phyloP scores from a whole-genome alignment of 2,888 invertebrate genomes.

The Chymomyza fuscimana region DNA sequence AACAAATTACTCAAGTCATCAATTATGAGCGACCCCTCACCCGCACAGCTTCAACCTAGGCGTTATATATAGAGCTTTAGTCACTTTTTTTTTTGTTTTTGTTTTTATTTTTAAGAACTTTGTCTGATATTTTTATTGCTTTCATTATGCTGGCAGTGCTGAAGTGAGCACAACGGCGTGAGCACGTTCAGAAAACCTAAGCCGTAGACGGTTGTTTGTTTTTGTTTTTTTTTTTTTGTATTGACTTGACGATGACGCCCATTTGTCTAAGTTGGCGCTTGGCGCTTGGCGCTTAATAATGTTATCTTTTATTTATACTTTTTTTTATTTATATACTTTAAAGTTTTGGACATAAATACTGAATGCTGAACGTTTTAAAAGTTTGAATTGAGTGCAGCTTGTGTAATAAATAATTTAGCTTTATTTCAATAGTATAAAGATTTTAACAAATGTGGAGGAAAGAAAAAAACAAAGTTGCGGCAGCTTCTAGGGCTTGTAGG shows the following conservation, averaged over 20 bases:
- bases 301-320: constrained; percentile 70
- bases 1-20: constrained; percentile 73
- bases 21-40: constrained; percentile 62
- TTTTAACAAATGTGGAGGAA: constrained; percentile 44
- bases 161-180: constrained; percentile 41
- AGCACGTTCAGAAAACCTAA: background rate
- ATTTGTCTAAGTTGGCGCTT: constrained; percentile 60
- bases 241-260: constrained; percentile 54
- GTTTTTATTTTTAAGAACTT: constrained; percentile 6
- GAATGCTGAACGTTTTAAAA: background rate
- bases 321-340: constrained; percentile 18
- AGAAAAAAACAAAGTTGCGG: background rate
- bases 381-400: background rate
- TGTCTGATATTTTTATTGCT: constrained; percentile 53
- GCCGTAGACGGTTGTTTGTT: background rate
- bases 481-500: constrained; percentile 44
- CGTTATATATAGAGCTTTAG: background rate
- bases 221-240: background rate
- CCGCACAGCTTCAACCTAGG: constrained; percentile 34
- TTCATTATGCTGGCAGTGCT: constrained; percentile 70
- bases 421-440: constrained; percentile 49
- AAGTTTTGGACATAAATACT: background rate
- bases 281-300: constrained; percentile 54
- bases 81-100: constrained; percentile 15
- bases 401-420: constrained; percentile 55